Evolutionary conservation across 2,888 invertebrate genomes (phyloP).

Genomic region (Campopleginae sp.): DNA sequence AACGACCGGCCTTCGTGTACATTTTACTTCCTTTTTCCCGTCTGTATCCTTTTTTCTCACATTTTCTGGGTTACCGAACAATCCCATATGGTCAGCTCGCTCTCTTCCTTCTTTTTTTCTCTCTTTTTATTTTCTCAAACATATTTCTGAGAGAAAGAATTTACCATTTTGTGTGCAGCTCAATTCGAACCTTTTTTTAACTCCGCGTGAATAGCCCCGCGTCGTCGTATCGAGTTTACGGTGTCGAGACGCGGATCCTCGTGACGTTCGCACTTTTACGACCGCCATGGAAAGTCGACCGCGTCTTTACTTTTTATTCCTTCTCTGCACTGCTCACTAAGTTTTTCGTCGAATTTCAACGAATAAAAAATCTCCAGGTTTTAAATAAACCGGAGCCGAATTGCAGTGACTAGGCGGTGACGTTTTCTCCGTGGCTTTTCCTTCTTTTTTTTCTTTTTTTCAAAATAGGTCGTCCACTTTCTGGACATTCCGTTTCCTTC

Average conservation of each 20-base stretch:
- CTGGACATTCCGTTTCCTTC: no score
- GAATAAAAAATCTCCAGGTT: background rate
- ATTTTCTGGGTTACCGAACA: conserved; percentile 49
- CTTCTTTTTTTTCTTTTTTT: background rate
- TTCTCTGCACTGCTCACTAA: background rate
- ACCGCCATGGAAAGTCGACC: conserved; percentile 17
- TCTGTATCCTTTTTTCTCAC: conserved; percentile 13
- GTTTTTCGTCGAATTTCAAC: conserved; percentile 8
- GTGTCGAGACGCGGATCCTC: conserved; percentile 14
- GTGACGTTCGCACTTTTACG: conserved; percentile 43
- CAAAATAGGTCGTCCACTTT: background rate
- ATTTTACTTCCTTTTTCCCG: conserved; percentile 33
- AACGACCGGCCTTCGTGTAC: conserved; percentile 61
- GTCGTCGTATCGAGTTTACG: conserved; percentile 2
- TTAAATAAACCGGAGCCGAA: background rate
- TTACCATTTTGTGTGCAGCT: conserved; percentile 16
- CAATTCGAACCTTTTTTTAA: conserved; percentile 18
- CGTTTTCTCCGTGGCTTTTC: background rate
- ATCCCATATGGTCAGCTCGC: conserved; percentile 5
- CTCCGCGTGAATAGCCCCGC: background rate
- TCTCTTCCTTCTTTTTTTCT: background rate
- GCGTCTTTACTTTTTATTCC: conserved; percentile 12
- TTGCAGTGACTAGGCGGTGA: background rate
- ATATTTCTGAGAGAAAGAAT: background rate
- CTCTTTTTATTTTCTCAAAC: background rate